Evolutionary conservation across 2,797 vertebrate species (phyloP), one percentile per base, ranked within the genome.

Genomic region (Melanotaenia trifasciata): DNA sequence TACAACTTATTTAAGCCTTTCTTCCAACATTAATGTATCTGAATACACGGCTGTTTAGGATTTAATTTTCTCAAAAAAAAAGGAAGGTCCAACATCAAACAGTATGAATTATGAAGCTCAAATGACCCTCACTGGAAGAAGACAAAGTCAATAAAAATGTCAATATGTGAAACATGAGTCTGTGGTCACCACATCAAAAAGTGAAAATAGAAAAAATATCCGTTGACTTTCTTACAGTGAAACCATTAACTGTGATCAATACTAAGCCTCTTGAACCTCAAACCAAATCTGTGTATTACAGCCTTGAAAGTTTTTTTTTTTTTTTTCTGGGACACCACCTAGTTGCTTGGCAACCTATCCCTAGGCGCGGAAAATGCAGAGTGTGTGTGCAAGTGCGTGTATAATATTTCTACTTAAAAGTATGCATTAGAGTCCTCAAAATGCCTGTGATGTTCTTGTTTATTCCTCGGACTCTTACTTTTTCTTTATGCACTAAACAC

Each of bases 331-430:
- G 88, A 90, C 93, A 93, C 80, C 70, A 85, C 81, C 81, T 87
- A 91, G 94, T 95, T 95, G 94, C 94, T 79, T 89, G 86, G 93
- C 93, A 95, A 95, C 94, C 76, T 74, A 82, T 94, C 92, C 92
- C 89, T 57, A 73, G 88, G 88, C 85, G 88, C 36, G 62, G 59
- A 67, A 28, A 75, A 67, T 33, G 43, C 69, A 79, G 47, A 66
- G 53, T 73, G 36, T 72, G 61, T 56, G 43, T 53, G 60, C 58
- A 63, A 43, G 59, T 45, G 68, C 35, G 64, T 43, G 36, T 58
- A 80, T 74, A 74, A 85, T 85, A 84, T 75, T 87, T 62, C 53
- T 35, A 67, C 64, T 79, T 83, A 79, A 89, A 86, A 78, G 62
- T 68, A 74, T 78, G 43, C 16, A 22, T 12, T 4, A 61, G 64